A percentile compares a stretch with the other conserved stretches of the same genome.
Evolutionary conservation across 2,113 vertebrate genomes (phyloP).

Genomic region (Cheilinus undulatus): DNA sequence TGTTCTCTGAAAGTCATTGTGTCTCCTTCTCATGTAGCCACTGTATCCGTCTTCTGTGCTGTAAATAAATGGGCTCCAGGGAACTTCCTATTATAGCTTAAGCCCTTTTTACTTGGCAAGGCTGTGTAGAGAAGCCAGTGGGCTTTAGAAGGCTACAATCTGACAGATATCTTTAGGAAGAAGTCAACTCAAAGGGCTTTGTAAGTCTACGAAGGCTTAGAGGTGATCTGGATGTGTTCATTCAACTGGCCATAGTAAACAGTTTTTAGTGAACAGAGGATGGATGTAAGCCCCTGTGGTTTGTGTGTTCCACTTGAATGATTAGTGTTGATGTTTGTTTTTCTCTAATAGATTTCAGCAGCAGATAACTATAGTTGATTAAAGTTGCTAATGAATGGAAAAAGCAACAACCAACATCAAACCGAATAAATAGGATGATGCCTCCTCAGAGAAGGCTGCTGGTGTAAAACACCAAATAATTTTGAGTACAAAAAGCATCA

Average conservation of each 20-base stretch:
- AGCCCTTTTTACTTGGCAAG: slow-evolving; percentile 9
- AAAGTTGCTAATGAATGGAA: too few species aligned
- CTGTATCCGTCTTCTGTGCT: not conserved
- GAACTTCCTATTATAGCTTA: slow-evolving; percentile 20
- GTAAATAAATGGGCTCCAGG: slow-evolving; percentile 13
- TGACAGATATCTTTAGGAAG: slow-evolving; percentile 13
- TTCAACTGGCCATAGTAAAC: too few species aligned
- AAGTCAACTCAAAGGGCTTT: slow-evolving; percentile 17
- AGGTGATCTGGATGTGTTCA: slow-evolving; percentile 27
- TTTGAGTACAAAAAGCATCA: too few species aligned
- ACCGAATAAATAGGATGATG: too few species aligned
- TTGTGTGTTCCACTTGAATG: not conserved
- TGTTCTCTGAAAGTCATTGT: slow-evolving; percentile 2
- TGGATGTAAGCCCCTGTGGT: not conserved
- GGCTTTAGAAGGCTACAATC: slow-evolving; percentile 37
- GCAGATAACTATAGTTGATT: too few species aligned
- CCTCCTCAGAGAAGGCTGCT: too few species aligned
- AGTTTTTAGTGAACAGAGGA: slow-evolving; percentile 9
- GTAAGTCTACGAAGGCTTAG: slow-evolving; percentile 15
- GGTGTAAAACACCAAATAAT: too few species aligned
- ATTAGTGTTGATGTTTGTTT: too few species aligned
- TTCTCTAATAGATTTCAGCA: too few species aligned
- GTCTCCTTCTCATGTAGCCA: not conserved
- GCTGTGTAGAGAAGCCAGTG: slow-evolving; percentile 9
- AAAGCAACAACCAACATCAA: too few species aligned